Evolutionary conservation across 2,797 vertebrate genomes (phyloP).

Genomic region (Cirrhinus mrigala): DNA sequence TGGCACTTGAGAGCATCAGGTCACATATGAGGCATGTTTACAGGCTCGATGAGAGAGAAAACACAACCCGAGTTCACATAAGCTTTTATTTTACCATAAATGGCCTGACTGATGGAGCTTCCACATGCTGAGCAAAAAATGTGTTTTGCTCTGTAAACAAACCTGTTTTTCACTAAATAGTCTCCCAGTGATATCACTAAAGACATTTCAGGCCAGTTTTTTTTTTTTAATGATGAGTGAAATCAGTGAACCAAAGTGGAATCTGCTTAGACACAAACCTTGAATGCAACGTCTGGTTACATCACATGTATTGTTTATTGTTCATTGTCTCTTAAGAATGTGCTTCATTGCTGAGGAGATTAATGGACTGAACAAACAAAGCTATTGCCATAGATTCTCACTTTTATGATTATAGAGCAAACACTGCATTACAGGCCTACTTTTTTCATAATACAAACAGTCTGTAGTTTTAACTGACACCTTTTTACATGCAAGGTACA

Average conservation of each 20-base stretch:
- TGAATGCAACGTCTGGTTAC: conserved; percentile 35
- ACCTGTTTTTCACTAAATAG: conserved; percentile 61
- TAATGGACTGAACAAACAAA: conserved; percentile 50
- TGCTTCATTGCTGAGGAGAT: conserved; percentile 52
- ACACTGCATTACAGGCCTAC: background rate
- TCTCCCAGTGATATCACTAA: conserved; percentile 58
- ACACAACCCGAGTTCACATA: conserved; percentile 46
- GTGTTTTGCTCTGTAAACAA: conserved; percentile 58
- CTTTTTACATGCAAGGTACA: background rate
- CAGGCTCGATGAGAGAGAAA: conserved; percentile 44
- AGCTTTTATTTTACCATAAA: conserved; percentile 62
- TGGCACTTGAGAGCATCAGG: conserved; percentile 25
- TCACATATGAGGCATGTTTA: conserved; percentile 56
- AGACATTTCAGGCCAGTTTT: conserved; percentile 27
- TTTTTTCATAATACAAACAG: background rate
- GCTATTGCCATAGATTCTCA: conserved; percentile 21
- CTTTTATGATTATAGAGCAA: background rate
- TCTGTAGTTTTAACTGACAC: background rate
- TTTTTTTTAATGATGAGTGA: conserved; percentile 2
- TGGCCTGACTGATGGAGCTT: conserved; percentile 56
- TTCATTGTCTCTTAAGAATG: conserved; percentile 60
- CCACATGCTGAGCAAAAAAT: conserved; percentile 44
- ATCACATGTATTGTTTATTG: conserved; percentile 60
- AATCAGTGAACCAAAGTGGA: conserved; percentile 4
- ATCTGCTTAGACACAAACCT: conserved; percentile 17